phyloP scores from a whole-genome alignment of 1,140 invertebrate genomes.

The Euglossa dilemma region DNA sequence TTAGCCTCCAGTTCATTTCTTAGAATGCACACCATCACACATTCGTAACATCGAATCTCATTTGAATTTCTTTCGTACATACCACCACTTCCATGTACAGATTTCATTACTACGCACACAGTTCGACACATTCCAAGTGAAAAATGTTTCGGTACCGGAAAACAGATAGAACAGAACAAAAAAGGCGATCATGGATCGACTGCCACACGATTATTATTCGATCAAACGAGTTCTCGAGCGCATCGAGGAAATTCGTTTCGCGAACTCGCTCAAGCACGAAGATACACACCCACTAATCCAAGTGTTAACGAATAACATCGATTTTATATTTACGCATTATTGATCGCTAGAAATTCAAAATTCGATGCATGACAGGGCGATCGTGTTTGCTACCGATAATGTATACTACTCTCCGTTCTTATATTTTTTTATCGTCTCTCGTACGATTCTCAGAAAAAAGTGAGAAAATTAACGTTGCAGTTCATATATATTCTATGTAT shows the following conservation, averaged over 20 bases:
- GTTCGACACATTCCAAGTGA: slow-evolving; percentile 45
- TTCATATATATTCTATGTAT: slow-evolving; percentile 54
- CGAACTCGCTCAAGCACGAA: background rate
- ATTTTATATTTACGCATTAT: slow-evolving; percentile 39
- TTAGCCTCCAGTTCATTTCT: background rate
- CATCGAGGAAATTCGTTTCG: background rate
- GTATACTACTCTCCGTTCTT: slow-evolving; percentile 45
- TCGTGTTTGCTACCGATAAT: slow-evolving; percentile 43
- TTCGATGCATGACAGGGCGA: slow-evolving; percentile 10
- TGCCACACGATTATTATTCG: background rate
- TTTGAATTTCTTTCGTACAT: slow-evolving; percentile 8
- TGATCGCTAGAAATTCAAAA: slow-evolving; percentile 31
- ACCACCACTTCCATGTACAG: slow-evolving; percentile 43
- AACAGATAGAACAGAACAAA: slow-evolving; percentile 7
- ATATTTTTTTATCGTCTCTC: slow-evolving; percentile 42
- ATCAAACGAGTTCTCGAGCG: background rate
- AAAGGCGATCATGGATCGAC: slow-evolving; percentile 20
- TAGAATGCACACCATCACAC: background rate
- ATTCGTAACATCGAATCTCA: background rate
- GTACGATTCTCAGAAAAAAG: slow-evolving; percentile 45
- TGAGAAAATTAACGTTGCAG: slow-evolving; percentile 54
- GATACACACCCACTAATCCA: background rate
- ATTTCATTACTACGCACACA: slow-evolving; percentile 45
- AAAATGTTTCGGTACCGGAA: slow-evolving; percentile 13
- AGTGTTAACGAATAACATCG: slow-evolving; percentile 4